Conservation (phyloP, 2,888 invertebrate species). For the Trissonchulus latispiculum region DNA sequence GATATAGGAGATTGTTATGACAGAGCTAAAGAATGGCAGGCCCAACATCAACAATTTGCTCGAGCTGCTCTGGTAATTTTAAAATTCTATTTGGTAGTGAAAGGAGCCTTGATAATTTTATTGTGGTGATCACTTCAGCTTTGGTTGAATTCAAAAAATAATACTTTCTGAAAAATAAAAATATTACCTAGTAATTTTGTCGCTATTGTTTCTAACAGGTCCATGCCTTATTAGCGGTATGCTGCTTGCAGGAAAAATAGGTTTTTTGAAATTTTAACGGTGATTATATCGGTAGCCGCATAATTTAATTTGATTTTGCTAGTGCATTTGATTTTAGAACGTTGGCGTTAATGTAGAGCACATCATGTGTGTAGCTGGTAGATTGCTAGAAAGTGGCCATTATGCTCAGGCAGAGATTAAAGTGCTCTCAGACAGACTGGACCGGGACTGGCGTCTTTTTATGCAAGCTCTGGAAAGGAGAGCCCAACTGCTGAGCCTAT, state of each 20-base stretch:
- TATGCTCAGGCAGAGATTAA: conserved; percentile 75
- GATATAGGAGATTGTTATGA: conserved; percentile 87
- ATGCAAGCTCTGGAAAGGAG: conserved; percentile 81
- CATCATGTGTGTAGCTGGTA: conserved; percentile 76
- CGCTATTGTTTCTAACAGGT: too few relatives aligned
- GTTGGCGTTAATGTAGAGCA: conserved; percentile 87
- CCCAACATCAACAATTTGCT: conserved; percentile 89
- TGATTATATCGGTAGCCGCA: too few relatives aligned
- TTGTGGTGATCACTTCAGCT: too few relatives aligned
- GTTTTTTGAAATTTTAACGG: too few relatives aligned
- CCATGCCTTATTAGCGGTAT: too few relatives aligned
- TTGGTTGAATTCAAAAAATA: too few relatives aligned
- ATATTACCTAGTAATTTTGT: too few relatives aligned
- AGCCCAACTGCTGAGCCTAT: conserved; percentile 79
- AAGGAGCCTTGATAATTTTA: too few relatives aligned
- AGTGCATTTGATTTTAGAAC: conserved; percentile 54
- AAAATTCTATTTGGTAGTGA: too few relatives aligned
- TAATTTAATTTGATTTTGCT: too few relatives aligned
- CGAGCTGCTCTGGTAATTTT: conserved; percentile 67
- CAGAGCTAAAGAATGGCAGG: conserved; percentile 77
- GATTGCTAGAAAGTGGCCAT: conserved; percentile 78
- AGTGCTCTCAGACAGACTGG: conserved; percentile 63
- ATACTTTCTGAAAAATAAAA: too few relatives aligned
- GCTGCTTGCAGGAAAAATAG: too few relatives aligned
- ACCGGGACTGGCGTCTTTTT: conserved; percentile 74